Evolutionary conservation across 2,797 vertebrate species (phyloP).

Genomic region (Poeciliopsis paucimaculata): DNA sequence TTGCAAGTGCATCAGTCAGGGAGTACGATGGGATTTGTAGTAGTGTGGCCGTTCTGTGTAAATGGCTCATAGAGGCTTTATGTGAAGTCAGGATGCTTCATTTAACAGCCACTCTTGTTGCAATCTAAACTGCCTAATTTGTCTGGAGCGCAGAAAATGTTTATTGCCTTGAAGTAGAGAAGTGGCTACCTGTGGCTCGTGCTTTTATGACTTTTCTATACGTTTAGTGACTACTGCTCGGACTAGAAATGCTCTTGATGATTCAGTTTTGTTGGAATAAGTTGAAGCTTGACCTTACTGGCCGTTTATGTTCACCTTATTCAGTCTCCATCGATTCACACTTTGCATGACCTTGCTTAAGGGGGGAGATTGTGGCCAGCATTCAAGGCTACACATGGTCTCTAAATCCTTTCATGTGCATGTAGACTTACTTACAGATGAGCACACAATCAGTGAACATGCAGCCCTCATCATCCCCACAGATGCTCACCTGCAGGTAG

Average conservation of each 20-base stretch:
- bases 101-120: constrained; percentile 17
- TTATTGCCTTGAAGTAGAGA: constrained; percentile 12
- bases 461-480: constrained; percentile 3
- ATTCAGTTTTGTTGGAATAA: constrained; percentile 23
- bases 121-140: constrained; percentile 3
- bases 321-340: constrained; percentile 63
- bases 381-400: constrained; percentile 43
- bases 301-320: constrained; percentile 49
- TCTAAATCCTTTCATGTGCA: constrained; percentile 50
- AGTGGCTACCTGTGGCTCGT: constrained; percentile 56
- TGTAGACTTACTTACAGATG: constrained; percentile 43
- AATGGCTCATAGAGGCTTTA: not conserved
- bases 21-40: constrained; percentile 4
- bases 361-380: constrained; percentile 51
- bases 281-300: constrained; percentile 18
- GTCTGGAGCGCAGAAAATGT: constrained; percentile 22
- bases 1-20: not conserved
- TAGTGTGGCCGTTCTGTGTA: not conserved
- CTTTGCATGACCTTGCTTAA: constrained; percentile 72
- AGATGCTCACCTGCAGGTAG: constrained; percentile 41
- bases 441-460: constrained; percentile 27
- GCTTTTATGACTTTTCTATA: constrained; percentile 9
- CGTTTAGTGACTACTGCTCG: not conserved
- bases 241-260: constrained; percentile 9
- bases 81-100: constrained; percentile 13